These are phyloP conservation scores for Alethe diademata DNA, from an alignment of 2,113 vertebrate species.

Conservation along the genomic window DNA sequence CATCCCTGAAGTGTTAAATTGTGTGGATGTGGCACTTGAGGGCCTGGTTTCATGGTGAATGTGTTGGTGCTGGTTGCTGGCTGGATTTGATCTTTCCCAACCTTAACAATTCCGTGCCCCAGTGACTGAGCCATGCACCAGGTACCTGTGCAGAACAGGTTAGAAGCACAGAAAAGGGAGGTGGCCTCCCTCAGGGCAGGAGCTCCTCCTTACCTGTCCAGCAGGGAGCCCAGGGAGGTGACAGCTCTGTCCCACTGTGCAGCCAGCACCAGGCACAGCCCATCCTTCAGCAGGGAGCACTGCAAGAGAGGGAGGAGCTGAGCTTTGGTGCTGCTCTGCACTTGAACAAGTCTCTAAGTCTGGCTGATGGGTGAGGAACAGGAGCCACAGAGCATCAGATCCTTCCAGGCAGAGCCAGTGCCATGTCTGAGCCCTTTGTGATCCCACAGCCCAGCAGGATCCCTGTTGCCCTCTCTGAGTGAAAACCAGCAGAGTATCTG, in stretches of 20 bases:
- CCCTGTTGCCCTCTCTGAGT: background rate
- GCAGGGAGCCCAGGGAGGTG: slow-evolving; percentile 55
- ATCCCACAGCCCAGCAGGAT: background rate
- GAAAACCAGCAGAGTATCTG: background rate
- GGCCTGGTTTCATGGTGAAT: too few species aligned
- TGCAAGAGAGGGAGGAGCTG: slow-evolving; percentile 10
- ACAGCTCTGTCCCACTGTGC: slow-evolving; percentile 52
- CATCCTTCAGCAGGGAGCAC: slow-evolving; percentile 20
- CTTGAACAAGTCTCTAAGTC: background rate
- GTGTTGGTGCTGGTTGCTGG: too few species aligned
- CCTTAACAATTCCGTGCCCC: background rate
- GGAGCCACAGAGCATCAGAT: background rate
- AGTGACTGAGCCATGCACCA: background rate
- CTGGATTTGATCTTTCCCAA: background rate
- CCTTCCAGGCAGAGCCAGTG: background rate
- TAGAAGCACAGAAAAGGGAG: background rate
- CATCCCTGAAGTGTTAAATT: too few species aligned
- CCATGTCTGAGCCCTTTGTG: background rate
- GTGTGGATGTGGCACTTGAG: too few species aligned
- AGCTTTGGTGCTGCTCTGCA: background rate
- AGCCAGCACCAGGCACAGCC: slow-evolving; percentile 70
- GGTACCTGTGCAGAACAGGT: background rate
- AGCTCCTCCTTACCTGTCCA: slow-evolving; percentile 61
- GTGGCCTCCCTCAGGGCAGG: background rate
- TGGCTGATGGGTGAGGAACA: background rate